Percentiles rank a stretch among this genome's conserved stretches.
These are phyloP conservation scores for Ophion ventricosus DNA, from an alignment of 2,888 invertebrate species.

Conservation along the genomic window DNA sequence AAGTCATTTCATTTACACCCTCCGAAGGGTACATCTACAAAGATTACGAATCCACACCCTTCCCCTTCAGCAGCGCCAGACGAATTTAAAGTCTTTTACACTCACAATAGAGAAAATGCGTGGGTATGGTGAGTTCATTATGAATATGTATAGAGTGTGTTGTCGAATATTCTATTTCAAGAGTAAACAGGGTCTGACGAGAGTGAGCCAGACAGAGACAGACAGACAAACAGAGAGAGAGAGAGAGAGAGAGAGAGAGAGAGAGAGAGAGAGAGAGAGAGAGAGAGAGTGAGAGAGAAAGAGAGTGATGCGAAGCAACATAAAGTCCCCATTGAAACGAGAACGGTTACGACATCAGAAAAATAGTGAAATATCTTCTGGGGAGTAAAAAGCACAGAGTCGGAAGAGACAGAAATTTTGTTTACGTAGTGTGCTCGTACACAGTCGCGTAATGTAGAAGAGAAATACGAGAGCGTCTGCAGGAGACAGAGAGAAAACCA, in stretches of 20 bases:
- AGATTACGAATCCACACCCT: conserved; percentile 21
- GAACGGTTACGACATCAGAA: conserved; percentile 37
- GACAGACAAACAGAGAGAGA: not conserved
- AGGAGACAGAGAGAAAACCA: conserved; percentile 65
- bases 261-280: not conserved
- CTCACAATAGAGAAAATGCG: conserved; percentile 47
- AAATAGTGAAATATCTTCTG: conserved; percentile 46
- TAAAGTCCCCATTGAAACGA: conserved; percentile 16
- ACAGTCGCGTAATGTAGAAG: conserved; percentile 18
- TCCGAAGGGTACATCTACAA: conserved; percentile 5
- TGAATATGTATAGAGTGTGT: not conserved
- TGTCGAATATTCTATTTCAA: conserved; percentile 15
- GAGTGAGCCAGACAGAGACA: not conserved
- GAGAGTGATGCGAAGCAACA: not conserved
- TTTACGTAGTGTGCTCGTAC: conserved; percentile 20
- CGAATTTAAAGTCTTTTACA: conserved; percentile 49
- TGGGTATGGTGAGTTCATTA: conserved; percentile 4
- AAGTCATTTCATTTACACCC: conserved; percentile 29
- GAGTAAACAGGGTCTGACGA: not conserved
- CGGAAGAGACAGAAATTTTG: conserved; percentile 42
- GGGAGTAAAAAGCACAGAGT: conserved; percentile 10
- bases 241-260: not conserved
- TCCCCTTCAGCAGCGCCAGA: conserved; percentile 43
- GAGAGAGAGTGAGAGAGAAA: not conserved
- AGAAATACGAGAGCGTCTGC: conserved; percentile 51